Conservation (phyloP, 2,888 invertebrate species). For the Drosophila parthenogenetica region DNA sequence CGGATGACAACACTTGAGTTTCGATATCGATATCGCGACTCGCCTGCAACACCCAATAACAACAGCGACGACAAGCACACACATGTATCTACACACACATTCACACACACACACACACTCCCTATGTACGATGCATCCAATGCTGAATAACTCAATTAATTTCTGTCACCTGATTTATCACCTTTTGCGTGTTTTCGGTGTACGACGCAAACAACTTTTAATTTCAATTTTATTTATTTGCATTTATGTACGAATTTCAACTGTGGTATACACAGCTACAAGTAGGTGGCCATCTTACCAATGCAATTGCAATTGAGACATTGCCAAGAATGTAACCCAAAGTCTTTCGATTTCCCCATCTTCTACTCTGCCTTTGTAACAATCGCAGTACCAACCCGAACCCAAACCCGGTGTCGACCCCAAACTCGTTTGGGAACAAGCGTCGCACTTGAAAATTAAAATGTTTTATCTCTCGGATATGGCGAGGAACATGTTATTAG, state of each 20-base stretch:
- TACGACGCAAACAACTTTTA: conserved; percentile 79
- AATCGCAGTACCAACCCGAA: background rate
- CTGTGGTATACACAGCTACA: conserved; percentile 24
- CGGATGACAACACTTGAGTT: conserved; percentile 65
- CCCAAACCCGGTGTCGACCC: conserved; percentile 20
- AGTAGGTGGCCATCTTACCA: conserved; percentile 49
- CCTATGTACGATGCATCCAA: conserved; percentile 59
- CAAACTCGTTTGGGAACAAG: conserved; percentile 39
- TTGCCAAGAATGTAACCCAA: conserved; percentile 49
- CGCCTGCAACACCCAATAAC: conserved; percentile 71
- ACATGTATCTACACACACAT: conserved; percentile 34
- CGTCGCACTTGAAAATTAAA: conserved; percentile 69
- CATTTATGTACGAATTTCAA: conserved; percentile 63
- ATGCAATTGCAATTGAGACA: conserved; percentile 71
- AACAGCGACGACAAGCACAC: conserved; percentile 77
- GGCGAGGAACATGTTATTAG: conserved; percentile 74
- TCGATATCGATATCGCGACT: conserved; percentile 67
- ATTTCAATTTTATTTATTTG: conserved; percentile 80
- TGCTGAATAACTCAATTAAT: conserved; percentile 85
- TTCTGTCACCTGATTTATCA: conserved; percentile 85
- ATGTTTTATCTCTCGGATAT: conserved; percentile 69
- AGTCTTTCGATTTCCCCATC: background rate
- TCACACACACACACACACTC: conserved; percentile 39
- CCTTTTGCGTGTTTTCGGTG: conserved; percentile 81
- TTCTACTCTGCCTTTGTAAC: background rate